Conservation (phyloP, 2,797 vertebrate species). For the Lycodopsis pacificus region DNA sequence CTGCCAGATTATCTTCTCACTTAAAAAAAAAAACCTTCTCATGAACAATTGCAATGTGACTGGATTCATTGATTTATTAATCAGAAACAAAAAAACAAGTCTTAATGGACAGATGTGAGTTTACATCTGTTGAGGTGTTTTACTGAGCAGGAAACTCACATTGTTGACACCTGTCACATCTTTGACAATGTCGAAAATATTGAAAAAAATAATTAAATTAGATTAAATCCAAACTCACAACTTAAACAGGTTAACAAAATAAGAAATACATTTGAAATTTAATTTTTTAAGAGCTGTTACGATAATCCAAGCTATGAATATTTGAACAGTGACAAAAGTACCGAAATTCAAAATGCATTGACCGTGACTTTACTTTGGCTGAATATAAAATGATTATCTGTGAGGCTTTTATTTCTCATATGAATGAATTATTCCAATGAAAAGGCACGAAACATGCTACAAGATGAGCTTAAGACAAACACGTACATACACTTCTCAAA, state of each 20-base stretch:
- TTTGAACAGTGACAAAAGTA: neutral
- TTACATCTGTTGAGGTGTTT: neutral
- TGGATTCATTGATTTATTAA: neutral
- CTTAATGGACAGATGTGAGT: neutral
- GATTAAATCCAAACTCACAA: neutral
- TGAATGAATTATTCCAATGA: slow-evolving; percentile 2
- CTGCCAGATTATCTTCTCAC: neutral
- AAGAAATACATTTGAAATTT: neutral
- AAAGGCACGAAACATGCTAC: neutral
- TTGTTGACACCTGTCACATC: neutral
- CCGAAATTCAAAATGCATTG: neutral
- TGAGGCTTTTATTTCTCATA: neutral
- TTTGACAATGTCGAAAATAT: neutral
- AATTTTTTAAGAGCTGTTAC: neutral
- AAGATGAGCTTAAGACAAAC: slow-evolving; percentile 12
- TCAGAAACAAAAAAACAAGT: neutral
- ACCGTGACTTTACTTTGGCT: neutral
- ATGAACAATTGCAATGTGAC: neutral
- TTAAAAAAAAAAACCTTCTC: neutral
- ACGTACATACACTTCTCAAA: slow-evolving; percentile 65
- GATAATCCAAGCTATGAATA: neutral
- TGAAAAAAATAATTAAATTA: neutral
- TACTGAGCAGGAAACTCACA: neutral
- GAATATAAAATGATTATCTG: neutral
- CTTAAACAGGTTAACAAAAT: neutral